phyloP scores from a whole-genome alignment of 2,797 vertebrate species.

The Buceros bicornis region DNA sequence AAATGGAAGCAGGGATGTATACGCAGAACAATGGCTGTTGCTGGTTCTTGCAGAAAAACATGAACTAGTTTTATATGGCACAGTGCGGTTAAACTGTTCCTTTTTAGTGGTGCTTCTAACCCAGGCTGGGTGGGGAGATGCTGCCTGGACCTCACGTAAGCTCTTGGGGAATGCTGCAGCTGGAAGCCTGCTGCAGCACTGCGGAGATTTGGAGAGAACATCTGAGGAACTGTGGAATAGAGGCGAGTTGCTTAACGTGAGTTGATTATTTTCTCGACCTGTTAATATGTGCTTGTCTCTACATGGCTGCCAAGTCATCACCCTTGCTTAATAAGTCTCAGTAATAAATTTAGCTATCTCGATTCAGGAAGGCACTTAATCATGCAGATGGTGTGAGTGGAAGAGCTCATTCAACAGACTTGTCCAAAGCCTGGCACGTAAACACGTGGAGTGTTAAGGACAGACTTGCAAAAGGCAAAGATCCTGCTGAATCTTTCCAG shows the following conservation, averaged over 20 bases:
- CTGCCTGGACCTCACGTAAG: neutral
- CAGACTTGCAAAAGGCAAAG: neutral
- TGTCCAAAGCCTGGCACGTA: neutral
- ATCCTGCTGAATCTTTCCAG: neutral
- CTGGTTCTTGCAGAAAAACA: neutral
- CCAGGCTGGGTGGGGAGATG: neutral
- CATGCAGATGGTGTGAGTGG: neutral
- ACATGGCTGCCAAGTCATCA: neutral
- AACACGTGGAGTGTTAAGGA: neutral
- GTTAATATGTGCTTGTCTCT: rapidly evolving
- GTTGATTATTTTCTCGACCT: neutral
- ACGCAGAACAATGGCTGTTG: neutral
- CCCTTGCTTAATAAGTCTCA: neutral
- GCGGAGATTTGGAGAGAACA: neutral
- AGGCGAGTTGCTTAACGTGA: neutral
- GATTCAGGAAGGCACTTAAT: neutral
- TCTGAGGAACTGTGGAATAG: neutral
- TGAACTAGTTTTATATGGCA: rapidly evolving
- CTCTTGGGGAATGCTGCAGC: neutral
- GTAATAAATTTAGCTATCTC: neutral
- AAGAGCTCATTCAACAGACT: neutral
- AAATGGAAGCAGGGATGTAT: neutral
- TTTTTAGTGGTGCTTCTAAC: neutral
- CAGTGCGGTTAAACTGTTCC: neutral
- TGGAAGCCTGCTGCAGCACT: neutral